A percentile compares a stretch with the other conserved stretches of the same genome.
phyloP scores from a whole-genome alignment of 2,888 invertebrate species.

The Pristionchus mayeri region DNA sequence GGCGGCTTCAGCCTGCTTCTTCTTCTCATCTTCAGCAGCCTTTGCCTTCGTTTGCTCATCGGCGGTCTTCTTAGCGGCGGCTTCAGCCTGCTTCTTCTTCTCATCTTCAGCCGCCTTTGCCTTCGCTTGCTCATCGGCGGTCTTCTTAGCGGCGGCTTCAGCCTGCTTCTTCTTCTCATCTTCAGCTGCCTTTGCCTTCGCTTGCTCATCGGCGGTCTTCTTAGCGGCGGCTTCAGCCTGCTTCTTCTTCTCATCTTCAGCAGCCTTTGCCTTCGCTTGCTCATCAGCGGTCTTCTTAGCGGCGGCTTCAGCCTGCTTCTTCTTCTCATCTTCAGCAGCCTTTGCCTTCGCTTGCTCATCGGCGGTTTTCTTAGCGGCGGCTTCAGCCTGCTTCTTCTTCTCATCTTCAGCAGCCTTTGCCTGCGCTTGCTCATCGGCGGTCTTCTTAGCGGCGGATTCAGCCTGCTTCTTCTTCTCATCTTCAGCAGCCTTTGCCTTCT shows the following conservation, averaged over 20 bases:
- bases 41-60: constrained; percentile 43
- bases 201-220: constrained; percentile 45
- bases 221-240: constrained; percentile 15
- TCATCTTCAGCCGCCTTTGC: constrained; percentile 48
- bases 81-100: constrained; percentile 23
- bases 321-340: not conserved
- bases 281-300: constrained; percentile 31
- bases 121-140: constrained; percentile 47
- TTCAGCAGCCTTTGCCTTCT: constrained; percentile 5
- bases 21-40: constrained; percentile 29
- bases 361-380: not conserved
- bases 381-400: constrained; percentile 34
- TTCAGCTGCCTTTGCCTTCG: not conserved
- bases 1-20: constrained; percentile 17
- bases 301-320: too few relatives aligned
- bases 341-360: not conserved
- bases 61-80: not conserved
- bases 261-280: constrained; percentile 21
- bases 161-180: not conserved
- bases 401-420: not conserved
- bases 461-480: constrained; percentile 10
- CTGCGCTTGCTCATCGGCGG: not conserved
- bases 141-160: constrained; percentile 49
- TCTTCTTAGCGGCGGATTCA: constrained; percentile 11
- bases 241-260: constrained; percentile 44